Evolutionary conservation across 2,888 invertebrate genomes (phyloP), one percentile per base, ranked within the genome.

Genomic region (Cephalotes varians): DNA sequence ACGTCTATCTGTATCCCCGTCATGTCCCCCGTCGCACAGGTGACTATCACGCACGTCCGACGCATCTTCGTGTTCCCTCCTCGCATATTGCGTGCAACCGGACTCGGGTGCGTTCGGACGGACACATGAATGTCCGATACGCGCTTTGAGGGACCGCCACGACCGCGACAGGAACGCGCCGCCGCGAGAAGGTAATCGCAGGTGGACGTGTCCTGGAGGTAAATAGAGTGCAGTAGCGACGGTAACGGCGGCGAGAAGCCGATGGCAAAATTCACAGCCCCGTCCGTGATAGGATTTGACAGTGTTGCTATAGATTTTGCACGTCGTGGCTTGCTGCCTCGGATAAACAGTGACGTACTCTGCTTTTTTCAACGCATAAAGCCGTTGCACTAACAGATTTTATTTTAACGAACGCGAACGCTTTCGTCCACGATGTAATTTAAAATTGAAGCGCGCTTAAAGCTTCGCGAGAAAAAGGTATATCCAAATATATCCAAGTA

Each of bases 211-310:
- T 31, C 56, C 69, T 10, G 69, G 65, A 73, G 58, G 79, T 82
- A 86, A 82, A 87, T 79, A 79, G 84, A 54, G 44, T 28, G 37
- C 21, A 54, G 28, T 28, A 15, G 64, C 25, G 81, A 81, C 76
- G 80, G 72, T 18, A 37, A 44, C n/a, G 77, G 54, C 25, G 80
- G 64, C 21, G 65, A 56, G 31, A 60, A 54, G 64, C 69, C 60
- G 79, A 40, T 79, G 64, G 77, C 71, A 86, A 86, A 86, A 89
- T 89, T 89, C 85, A 85, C 88, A 47, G 84, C 74, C 86, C 64
- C 79, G 67, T 80, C 77, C 82, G 86, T 85, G 86, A 89, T 89
- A 82, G 84, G 88, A 88, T 89, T 89, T 89, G 90, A 89, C 88
- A 81, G 82, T 37, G 83, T 86, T 82, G 85, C 82, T 83, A 79